Percentiles rank a stretch among this genome's conserved stretches.
Conservation (phyloP, 2,888 invertebrate species). For the Caenorhabditis afra region DNA sequence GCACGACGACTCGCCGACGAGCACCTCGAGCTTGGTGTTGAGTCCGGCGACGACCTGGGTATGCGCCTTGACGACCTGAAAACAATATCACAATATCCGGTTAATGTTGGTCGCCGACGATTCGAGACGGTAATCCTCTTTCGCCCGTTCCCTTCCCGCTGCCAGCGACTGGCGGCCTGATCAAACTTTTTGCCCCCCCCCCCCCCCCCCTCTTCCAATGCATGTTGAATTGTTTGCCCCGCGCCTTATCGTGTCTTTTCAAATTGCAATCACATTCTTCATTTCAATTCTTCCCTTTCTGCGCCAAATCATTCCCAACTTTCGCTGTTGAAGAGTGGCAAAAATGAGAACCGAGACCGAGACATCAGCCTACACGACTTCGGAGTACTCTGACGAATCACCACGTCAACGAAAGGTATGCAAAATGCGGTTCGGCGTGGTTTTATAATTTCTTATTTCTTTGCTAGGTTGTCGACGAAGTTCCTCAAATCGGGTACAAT, state of each 20-base stretch:
- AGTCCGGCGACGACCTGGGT: constrained; percentile 73
- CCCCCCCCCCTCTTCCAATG: neutral
- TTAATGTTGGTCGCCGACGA: neutral
- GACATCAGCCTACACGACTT: constrained; percentile 13
- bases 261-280: constrained; percentile 22
- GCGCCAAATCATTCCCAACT: neutral
- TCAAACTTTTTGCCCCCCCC: constrained; percentile 11
- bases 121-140: constrained; percentile 22
- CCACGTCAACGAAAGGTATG: constrained; percentile 33
- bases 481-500: constrained; percentile 47
- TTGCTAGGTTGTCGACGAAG: constrained; percentile 16
- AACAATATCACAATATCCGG: constrained; percentile 15
- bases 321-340: neutral
- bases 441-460: neutral
- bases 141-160: neutral
- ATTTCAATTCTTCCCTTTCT: neutral
- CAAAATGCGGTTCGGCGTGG: no score
- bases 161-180: neutral
- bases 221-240: constrained; percentile 42
- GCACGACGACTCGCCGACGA: constrained; percentile 67
- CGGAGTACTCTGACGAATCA: constrained; percentile 15
- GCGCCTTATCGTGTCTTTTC: constrained; percentile 37
- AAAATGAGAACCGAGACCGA: constrained; percentile 29
- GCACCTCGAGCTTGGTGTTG: constrained; percentile 66
- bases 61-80: constrained; percentile 67